Conservation (phyloP, 2,113 vertebrate species). For the Myotis lucifugus region DNA sequence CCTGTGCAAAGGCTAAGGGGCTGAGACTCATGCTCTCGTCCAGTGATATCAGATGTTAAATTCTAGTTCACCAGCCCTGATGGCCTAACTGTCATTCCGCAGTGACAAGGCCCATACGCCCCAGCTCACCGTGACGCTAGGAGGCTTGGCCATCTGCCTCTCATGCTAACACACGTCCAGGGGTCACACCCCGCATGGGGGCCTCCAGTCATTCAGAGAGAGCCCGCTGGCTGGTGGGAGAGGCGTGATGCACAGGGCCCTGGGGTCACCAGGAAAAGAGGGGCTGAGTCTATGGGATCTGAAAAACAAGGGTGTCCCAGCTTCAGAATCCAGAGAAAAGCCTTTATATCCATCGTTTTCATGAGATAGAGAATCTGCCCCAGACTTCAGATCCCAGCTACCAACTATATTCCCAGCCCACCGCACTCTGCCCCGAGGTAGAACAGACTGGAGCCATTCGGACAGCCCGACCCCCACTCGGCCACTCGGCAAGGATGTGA, state of each 20-base stretch:
- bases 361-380: not conserved
- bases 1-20: constrained; percentile 9
- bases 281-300: not conserved
- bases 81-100: not conserved
- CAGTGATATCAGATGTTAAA: not conserved
- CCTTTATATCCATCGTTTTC: not conserved
- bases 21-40: not conserved
- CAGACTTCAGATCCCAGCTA: not conserved
- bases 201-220: not conserved
- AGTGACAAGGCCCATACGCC: not conserved
- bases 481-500: no score
- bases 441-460: not conserved
- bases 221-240: not conserved
- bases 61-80: not conserved
- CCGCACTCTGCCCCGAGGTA: no score
- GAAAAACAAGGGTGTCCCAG: not conserved
- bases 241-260: not conserved
- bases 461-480: not conserved
- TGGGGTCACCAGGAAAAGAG: not conserved
- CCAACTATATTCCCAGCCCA: not conserved
- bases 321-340: not conserved
- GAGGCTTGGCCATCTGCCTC: not conserved
- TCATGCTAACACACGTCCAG: not conserved
- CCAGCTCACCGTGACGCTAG: not conserved
- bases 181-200: not conserved